Conservation (phyloP, 2,888 invertebrate species). For the Emmelina monodactyla region DNA sequence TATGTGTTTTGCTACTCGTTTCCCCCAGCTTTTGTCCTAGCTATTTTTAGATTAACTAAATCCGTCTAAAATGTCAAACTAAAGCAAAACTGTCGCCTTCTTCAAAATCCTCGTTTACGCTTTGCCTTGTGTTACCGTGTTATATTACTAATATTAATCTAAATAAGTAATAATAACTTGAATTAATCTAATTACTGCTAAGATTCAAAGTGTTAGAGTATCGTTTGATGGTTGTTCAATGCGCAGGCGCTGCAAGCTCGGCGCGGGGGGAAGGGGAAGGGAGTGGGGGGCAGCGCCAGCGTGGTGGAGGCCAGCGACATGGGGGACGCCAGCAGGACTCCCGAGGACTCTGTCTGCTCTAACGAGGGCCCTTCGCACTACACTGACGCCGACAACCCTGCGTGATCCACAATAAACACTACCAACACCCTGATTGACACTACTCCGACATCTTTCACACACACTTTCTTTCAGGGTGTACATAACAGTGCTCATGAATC, state of each 20-base stretch:
- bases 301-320: slow-evolving; percentile 73
- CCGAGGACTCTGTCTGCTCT: slow-evolving; percentile 91
- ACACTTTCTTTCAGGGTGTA: no score
- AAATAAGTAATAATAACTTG: not conserved
- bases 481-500: no score
- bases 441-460: no score
- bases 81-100: no score
- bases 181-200: not conserved
- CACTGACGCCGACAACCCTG: slow-evolving; percentile 65
- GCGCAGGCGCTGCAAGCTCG: slow-evolving; percentile 79
- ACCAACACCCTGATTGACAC: no score
- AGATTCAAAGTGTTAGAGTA: not conserved
- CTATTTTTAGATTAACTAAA: no score
- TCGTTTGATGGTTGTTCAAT: not conserved
- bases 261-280: slow-evolving; percentile 61
- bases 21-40: no score
- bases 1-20: no score
- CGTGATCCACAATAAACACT: slow-evolving; percentile 39
- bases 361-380: slow-evolving; percentile 81
- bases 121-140: no score
- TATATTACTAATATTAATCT: not conserved
- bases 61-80: no score
- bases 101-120: no score
- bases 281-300: slow-evolving; percentile 51
- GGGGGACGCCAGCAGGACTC: slow-evolving; percentile 82